Conservation (phyloP, 1,140 invertebrate species). For the Camponotus vicinus region DNA sequence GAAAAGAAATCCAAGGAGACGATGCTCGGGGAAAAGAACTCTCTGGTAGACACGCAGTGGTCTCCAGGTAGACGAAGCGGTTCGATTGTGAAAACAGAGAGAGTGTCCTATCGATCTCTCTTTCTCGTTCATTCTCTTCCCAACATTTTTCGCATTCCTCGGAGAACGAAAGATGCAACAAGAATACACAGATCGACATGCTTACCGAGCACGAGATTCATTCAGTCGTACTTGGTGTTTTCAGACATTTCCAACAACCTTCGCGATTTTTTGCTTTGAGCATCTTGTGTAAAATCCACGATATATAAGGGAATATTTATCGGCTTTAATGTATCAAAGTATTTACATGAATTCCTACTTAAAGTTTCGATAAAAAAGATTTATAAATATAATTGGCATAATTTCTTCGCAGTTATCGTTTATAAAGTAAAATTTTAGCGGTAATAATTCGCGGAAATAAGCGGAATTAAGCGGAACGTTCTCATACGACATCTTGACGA, state of each 20-base stretch:
- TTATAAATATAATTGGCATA: not conserved
- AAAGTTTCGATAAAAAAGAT: not conserved
- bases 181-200: slow-evolving; percentile 73
- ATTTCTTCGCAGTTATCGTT: not conserved
- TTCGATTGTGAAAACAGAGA: slow-evolving; percentile 59
- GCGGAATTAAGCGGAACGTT: too few species aligned
- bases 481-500: not conserved
- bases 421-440: too few species aligned
- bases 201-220: slow-evolving; percentile 34
- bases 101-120: slow-evolving; percentile 60
- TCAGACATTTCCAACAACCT: not conserved
- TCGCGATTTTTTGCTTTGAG: not conserved
- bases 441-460: too few species aligned
- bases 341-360: not conserved
- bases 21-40: slow-evolving; percentile 42
- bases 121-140: slow-evolving; percentile 68
- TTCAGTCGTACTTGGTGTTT: slow-evolving; percentile 30
- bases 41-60: slow-evolving; percentile 26
- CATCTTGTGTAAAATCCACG: not conserved
- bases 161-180: slow-evolving; percentile 76
- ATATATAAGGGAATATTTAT: not conserved
- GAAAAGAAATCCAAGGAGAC: slow-evolving; percentile 59
- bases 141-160: slow-evolving; percentile 80
- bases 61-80: slow-evolving; percentile 59
- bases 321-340: slow-evolving; percentile 2